Conservation (phyloP, 2,797 vertebrate genomes). For the Lutjanus campechanus region DNA sequence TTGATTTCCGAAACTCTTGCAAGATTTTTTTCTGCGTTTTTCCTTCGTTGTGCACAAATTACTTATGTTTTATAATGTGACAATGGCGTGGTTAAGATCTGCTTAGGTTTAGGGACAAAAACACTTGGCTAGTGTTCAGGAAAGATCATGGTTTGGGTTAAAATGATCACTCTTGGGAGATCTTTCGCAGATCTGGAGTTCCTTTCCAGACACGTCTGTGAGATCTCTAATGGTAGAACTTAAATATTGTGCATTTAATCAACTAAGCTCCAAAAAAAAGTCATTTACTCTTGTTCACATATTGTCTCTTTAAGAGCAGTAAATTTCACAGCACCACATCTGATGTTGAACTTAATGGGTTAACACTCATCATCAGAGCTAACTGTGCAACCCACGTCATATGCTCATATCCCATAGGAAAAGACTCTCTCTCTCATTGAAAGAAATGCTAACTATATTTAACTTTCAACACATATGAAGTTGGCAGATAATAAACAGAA, state of each 20-base stretch:
- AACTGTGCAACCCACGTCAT: background rate
- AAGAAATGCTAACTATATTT: constrained; percentile 17
- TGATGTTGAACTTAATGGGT: constrained; percentile 1
- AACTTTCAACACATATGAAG: constrained; percentile 45
- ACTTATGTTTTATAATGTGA: no score
- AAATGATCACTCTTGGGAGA: no score
- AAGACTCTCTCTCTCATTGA: background rate
- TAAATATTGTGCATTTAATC: background rate
- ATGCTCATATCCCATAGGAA: constrained; percentile 2
- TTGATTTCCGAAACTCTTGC: no score
- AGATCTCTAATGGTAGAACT: no score
- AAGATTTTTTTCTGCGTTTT: no score
- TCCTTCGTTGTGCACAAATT: no score
- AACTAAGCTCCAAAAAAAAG: background rate
- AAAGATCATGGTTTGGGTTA: no score
- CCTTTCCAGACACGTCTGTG: no score
- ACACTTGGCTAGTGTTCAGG: no score
- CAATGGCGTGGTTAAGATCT: no score
- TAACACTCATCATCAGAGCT: constrained; percentile 3
- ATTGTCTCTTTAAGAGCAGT: background rate
- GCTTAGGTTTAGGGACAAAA: no score
- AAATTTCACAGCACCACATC: constrained; percentile 1
- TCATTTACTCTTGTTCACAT: background rate
- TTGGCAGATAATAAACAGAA: constrained; percentile 49
- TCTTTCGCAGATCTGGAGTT: no score